These are phyloP conservation scores for Cichladusa arquata DNA, from an alignment of 2,113 vertebrate genomes.

Conservation along the genomic window DNA sequence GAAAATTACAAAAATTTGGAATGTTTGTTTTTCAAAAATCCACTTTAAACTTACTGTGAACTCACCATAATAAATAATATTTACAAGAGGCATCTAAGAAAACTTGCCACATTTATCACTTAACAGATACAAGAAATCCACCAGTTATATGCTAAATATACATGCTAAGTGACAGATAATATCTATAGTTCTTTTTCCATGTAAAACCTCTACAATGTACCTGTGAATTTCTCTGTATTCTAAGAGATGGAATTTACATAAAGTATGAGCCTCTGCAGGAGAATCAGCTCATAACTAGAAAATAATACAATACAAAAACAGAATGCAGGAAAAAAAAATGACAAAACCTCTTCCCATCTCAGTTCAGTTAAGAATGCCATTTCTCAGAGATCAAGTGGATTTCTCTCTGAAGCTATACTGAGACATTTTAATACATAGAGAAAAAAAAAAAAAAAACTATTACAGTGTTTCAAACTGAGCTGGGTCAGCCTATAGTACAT, in stretches of 20 bases:
- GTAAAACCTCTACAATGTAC: neutral
- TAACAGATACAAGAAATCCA: neutral
- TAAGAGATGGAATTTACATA: neutral
- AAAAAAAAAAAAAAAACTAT: neutral
- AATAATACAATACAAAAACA: neutral
- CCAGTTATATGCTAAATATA: neutral
- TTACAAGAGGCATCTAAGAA: neutral
- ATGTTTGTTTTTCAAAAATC: fast-evolving
- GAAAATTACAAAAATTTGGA: neutral
- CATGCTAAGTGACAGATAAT: neutral
- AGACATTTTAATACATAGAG: neutral
- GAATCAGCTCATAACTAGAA: neutral
- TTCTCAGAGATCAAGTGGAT: neutral
- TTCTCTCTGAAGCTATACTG: neutral
- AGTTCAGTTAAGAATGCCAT: neutral
- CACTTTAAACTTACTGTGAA: neutral
- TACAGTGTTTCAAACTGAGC: neutral
- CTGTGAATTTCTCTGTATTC: neutral
- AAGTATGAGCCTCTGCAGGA: neutral
- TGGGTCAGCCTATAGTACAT: neutral
- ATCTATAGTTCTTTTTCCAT: neutral
- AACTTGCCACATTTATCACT: neutral
- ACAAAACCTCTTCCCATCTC: neutral
- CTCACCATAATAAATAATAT: neutral
- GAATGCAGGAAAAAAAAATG: neutral